A percentile compares a stretch with the other conserved stretches of the same genome.
phyloP scores from a whole-genome alignment of 2,888 invertebrate genomes.

The Rotaria socialis region DNA sequence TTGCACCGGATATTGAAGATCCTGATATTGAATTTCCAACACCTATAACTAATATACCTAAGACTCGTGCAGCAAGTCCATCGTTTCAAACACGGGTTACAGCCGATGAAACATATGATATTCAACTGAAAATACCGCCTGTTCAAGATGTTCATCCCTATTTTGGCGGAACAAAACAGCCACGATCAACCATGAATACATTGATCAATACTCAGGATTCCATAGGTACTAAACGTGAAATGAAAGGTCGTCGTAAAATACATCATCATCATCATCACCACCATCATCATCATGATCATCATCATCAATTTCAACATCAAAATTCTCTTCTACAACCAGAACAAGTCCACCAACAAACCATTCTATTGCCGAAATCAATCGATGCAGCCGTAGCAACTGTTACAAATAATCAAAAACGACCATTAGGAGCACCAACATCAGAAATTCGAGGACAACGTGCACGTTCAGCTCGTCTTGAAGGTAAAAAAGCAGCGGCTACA shows the following conservation, averaged over 20 bases:
- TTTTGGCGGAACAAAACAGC: conserved; percentile 12
- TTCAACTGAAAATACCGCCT: background rate
- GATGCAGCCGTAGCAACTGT: background rate
- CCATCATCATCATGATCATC: background rate
- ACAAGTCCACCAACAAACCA: background rate
- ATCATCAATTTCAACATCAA: background rate
- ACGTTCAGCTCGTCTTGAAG: conserved; percentile 12
- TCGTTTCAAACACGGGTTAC: background rate
- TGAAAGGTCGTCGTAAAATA: background rate
- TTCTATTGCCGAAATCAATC: background rate
- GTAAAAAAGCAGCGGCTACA: background rate
- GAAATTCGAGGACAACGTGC: background rate
- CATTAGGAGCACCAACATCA: background rate
- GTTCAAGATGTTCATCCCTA: conserved; percentile 5
- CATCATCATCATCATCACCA: background rate
- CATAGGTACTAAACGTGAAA: background rate
- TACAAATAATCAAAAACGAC: background rate
- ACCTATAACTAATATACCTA: background rate
- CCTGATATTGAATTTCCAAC: conserved; percentile 19
- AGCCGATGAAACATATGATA: background rate
- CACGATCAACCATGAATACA: background rate
- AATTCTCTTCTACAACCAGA: background rate
- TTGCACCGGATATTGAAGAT: conserved; percentile 46
- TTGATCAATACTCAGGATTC: background rate
- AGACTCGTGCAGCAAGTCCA: background rate